These are phyloP conservation scores for Sympetrum striolatum DNA, from an alignment of 2,888 invertebrate genomes.

Conservation along the genomic window DNA sequence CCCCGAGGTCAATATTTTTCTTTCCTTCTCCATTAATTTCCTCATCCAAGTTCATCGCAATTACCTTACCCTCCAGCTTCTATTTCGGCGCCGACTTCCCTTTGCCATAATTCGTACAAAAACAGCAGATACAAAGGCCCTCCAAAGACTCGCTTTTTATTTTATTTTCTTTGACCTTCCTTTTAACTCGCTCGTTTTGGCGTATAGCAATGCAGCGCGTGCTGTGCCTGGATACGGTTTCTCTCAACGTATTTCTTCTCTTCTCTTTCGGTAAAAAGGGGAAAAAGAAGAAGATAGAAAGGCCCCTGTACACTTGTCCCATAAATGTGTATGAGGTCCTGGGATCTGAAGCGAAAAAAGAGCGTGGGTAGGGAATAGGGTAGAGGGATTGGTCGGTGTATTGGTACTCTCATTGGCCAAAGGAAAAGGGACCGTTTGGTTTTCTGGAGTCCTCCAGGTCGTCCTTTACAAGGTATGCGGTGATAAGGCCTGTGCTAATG, in stretches of 20 bases:
- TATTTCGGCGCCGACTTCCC: background rate
- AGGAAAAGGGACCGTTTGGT: background rate
- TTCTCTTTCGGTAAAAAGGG: background rate
- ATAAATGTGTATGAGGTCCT: slow-evolving; percentile 23
- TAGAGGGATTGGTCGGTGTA: background rate
- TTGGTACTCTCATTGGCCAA: background rate
- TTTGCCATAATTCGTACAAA: background rate
- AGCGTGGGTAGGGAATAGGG: background rate
- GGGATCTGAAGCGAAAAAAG: background rate
- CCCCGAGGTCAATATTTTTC: background rate
- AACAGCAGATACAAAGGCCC: background rate
- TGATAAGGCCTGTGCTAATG: background rate
- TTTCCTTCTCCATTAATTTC: background rate
- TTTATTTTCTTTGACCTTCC: background rate
- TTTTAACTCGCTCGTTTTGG: background rate
- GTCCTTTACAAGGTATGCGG: background rate
- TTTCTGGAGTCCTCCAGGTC: background rate
- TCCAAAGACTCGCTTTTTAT: background rate
- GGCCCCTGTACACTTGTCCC: background rate
- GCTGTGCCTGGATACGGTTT: background rate
- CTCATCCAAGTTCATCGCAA: background rate
- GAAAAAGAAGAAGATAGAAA: background rate
- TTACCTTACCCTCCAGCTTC: background rate
- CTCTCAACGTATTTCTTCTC: background rate
- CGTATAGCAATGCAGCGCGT: background rate